Conservation (phyloP, 2,797 vertebrate species). For the Novumbra hubbsi region DNA sequence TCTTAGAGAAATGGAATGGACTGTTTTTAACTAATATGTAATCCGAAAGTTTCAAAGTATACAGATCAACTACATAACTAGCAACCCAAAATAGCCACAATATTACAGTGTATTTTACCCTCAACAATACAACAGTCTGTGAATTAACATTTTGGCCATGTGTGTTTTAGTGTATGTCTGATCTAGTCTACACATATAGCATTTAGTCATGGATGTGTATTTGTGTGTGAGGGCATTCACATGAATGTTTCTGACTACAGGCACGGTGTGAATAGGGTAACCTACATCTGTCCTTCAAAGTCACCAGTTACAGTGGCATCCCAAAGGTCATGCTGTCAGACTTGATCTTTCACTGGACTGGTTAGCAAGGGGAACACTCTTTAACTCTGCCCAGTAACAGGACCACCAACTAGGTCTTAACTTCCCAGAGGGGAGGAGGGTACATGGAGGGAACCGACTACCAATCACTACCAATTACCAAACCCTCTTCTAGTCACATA, state of each 20-base stretch:
- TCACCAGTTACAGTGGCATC: background rate
- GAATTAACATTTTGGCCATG: background rate
- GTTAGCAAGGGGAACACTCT: background rate
- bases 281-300: background rate
- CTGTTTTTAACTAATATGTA: too few relatives aligned
- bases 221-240: background rate
- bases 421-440: background rate
- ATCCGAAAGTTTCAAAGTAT: too few relatives aligned
- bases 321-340: background rate
- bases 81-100: too few relatives aligned
- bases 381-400: background rate
- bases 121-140: too few relatives aligned
- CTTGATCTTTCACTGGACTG: background rate
- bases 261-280: background rate
- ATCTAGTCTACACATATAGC: background rate
- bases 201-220: background rate
- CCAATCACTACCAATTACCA: too few relatives aligned
- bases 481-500: too few relatives aligned
- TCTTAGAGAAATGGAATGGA: too few relatives aligned
- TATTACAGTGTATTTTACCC: too few relatives aligned
- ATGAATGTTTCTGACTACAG: too few relatives aligned
- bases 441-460: background rate
- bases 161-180: background rate
- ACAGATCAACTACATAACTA: too few relatives aligned
- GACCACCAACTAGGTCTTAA: background rate